These are phyloP conservation scores for Parnassius mnemosyne DNA, from an alignment of 2,888 invertebrate species.

Conservation along the genomic window DNA sequence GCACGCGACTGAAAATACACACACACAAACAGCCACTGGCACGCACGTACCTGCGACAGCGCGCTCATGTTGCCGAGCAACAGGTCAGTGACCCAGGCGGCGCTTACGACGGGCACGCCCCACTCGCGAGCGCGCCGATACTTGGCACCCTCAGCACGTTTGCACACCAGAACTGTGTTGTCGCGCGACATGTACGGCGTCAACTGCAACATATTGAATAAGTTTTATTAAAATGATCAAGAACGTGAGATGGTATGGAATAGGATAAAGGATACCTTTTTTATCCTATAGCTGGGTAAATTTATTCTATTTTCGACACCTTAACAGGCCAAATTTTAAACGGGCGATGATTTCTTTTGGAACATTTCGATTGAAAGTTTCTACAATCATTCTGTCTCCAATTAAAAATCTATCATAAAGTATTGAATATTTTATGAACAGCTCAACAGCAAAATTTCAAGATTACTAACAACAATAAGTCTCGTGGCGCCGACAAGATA, in stretches of 20 bases:
- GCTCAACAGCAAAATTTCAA: no score
- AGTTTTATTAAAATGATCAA: neutral
- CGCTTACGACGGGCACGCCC: slow-evolving; percentile 94
- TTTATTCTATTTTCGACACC: no score
- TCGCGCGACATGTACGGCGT: slow-evolving; percentile 89
- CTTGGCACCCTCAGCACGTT: slow-evolving; percentile 92
- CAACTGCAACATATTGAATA: slow-evolving; percentile 54
- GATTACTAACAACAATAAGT: slow-evolving; percentile 15
- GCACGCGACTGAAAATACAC: slow-evolving; percentile 81
- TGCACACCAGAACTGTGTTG: slow-evolving; percentile 88
- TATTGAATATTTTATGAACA: no score
- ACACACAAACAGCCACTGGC: no score
- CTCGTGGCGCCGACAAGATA: slow-evolving; percentile 92
- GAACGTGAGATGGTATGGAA: no score
- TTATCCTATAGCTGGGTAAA: no score
- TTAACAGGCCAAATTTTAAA: no score
- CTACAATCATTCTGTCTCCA: no score
- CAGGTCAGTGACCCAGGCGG: slow-evolving; percentile 95
- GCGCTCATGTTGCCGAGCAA: slow-evolving; percentile 93
- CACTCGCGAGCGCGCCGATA: slow-evolving; percentile 94
- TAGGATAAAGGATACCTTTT: no score
- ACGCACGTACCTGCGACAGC: slow-evolving; percentile 83
- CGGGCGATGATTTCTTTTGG: no score
- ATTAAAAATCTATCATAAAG: no score
- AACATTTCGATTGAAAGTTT: no score